A percentile compares a stretch with the other conserved stretches of the same genome.
phyloP scores from a whole-genome alignment of 2,888 invertebrate species.

The Philaethria dido region DNA sequence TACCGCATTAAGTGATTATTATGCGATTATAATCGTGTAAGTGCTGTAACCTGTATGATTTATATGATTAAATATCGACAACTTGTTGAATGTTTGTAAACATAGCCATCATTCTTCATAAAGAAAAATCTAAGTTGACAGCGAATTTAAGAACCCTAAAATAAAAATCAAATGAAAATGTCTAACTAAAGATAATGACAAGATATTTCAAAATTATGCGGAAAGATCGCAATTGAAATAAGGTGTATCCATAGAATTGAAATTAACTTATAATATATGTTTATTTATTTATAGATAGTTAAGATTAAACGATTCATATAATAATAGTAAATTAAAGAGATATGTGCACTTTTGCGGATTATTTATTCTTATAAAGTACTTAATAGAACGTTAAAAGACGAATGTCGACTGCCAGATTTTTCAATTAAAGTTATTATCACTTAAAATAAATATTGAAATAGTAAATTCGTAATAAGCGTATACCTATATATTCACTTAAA shows the following conservation, averaged over 20 bases:
- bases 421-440: background rate
- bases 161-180: background rate
- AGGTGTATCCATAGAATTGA: background rate
- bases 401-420: background rate
- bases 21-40: slow-evolving; percentile 5
- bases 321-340: no score
- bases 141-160: background rate
- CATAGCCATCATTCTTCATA: slow-evolving; percentile 32
- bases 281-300: background rate
- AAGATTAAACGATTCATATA: no score
- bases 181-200: background rate
- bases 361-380: background rate
- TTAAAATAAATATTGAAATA: background rate
- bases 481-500: background rate
- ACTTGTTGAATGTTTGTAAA: slow-evolving; percentile 75
- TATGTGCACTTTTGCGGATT: background rate
- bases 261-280: background rate
- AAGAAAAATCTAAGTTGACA: background rate
- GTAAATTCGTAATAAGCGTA: background rate
- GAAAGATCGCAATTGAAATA: background rate
- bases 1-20: slow-evolving; percentile 16
- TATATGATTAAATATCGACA: slow-evolving; percentile 33
- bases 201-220: background rate
- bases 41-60: slow-evolving; percentile 9
- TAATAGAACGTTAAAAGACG: background rate